Base-by-base conservation (phyloP, 2,888 invertebrate species). In the Chesias legatella region DNA sequence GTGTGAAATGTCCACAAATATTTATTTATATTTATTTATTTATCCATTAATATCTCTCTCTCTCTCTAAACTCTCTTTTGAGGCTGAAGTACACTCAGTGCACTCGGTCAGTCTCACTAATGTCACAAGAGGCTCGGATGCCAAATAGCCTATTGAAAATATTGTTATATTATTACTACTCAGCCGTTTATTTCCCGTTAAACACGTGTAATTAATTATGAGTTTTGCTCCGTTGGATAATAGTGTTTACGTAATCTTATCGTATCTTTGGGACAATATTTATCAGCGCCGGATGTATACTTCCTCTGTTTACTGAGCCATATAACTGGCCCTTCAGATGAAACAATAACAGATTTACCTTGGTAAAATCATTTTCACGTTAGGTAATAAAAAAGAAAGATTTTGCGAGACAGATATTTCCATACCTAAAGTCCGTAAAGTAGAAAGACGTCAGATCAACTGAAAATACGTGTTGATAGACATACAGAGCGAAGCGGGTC, bases 41-140 rank as follows among this genome's bases (percentile, higher is more conserved):
- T n/a, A n/a, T n/a, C n/a, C n/a, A n/a, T n/a, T n/a, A n/a, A n/a
- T n/a, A n/a, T n/a, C n/a, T n/a, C n/a, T n/a, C n/a, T n/a, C n/a
- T n/a, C n/a, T n/a, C n/a, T n/a, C n/a, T n/a, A n/a, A n/a, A 53
- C 45, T 58, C 53, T 28, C 48, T 53, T 59, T 55, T 54, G 54
- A 56, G 59, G 43, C 51, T 32, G 1, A 44, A 44, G 34, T 51
- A 45, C n/a, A n/a, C 29, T 43, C 49, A 40, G 32, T 33, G 35
- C 40, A 51, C 51, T 51, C 33, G 32, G n/a, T n/a, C 32, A 25
- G 25, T 42, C 36, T 57, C 46, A 57, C 52, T 57, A 50, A 43
- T 27, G 27, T 33, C 49, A n/a, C n/a, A 23, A 53, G 36, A 41
- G 42, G 24, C 24, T 35, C 34, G 22, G 33, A 28, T 37, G 27